Percentiles rank a stretch among this genome's conserved stretches.
Conservation (phyloP, 2,113 vertebrate species). For the Anhinga anhinga region DNA sequence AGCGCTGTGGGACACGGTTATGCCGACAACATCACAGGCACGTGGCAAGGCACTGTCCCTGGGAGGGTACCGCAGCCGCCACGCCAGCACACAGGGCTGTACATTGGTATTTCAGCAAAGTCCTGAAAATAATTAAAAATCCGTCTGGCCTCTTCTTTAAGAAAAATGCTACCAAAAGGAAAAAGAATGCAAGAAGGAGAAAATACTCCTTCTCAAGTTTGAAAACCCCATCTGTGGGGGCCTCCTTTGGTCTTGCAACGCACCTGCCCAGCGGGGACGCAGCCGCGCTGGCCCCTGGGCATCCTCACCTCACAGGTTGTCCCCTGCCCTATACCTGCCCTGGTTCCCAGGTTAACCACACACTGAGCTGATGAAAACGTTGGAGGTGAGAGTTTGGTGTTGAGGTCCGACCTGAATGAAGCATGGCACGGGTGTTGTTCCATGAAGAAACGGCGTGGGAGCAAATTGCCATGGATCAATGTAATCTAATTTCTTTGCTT, state of each 20-base stretch:
- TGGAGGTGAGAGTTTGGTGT: constrained; percentile 22
- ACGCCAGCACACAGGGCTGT: accelerated
- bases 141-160: neutral
- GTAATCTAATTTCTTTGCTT: constrained; percentile 74
- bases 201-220: neutral
- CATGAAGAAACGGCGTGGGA: constrained; percentile 52
- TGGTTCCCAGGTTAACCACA: constrained; percentile 31
- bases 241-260: neutral
- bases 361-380: constrained; percentile 52
- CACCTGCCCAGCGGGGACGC: neutral
- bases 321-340: neutral
- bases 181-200: neutral
- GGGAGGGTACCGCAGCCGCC: neutral
- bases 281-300: accelerated
- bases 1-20: accelerated
- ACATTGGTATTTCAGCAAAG: neutral
- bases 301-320: neutral
- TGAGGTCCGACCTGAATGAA: constrained; percentile 40
- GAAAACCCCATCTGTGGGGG: neutral
- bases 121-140: neutral
- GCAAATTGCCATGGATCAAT: constrained; percentile 69
- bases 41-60: accelerated
- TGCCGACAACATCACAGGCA: neutral
- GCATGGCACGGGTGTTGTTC: constrained; percentile 44
- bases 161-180: neutral